phyloP scores from a whole-genome alignment of 2,888 invertebrate genomes.

The Caenorhabditis japonica region DNA sequence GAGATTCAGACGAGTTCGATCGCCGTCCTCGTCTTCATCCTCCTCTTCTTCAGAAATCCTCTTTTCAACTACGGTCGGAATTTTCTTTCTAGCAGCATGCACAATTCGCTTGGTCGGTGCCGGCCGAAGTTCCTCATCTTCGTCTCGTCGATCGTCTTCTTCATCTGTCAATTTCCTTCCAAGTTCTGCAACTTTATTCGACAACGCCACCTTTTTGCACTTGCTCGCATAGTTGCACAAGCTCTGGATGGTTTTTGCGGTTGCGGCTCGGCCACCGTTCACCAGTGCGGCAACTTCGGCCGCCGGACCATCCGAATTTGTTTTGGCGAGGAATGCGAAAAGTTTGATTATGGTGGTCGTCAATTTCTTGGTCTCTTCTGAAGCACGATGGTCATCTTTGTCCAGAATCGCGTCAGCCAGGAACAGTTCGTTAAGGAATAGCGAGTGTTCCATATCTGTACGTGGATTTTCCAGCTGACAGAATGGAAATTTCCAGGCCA shows the following conservation, averaged over 20 bases:
- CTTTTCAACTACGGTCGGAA: neutral
- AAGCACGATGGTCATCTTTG: neutral
- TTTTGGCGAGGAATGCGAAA: conserved; percentile 62
- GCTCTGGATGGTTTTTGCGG: conserved; percentile 55
- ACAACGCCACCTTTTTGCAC: conserved; percentile 52
- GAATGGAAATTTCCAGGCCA: conserved; percentile 63
- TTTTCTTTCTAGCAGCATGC: conserved; percentile 2
- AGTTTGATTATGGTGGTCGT: conserved; percentile 60
- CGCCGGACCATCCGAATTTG: conserved; percentile 60
- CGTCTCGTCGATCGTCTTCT: conserved; percentile 5
- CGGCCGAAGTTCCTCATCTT: conserved; percentile 10
- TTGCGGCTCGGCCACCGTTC: neutral
- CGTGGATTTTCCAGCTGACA: conserved; percentile 50
- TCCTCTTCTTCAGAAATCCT: neutral
- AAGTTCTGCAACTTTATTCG: conserved; percentile 68
- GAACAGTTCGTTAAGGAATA: conserved; percentile 65
- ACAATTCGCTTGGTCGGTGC: conserved; percentile 8
- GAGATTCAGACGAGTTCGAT: conserved; percentile 20
- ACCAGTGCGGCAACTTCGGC: conserved; percentile 66
- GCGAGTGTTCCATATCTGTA: conserved; percentile 62
- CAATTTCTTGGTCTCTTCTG: conserved; percentile 2
- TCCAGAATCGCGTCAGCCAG: conserved; percentile 34
- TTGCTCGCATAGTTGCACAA: conserved; percentile 67
- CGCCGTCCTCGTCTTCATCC: conserved; percentile 25
- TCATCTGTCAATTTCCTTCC: conserved; percentile 19